A percentile compares a stretch with the other conserved stretches of the same genome.
phyloP scores from a whole-genome alignment of 2,113 vertebrate species.

The Crotalus horridus region DNA sequence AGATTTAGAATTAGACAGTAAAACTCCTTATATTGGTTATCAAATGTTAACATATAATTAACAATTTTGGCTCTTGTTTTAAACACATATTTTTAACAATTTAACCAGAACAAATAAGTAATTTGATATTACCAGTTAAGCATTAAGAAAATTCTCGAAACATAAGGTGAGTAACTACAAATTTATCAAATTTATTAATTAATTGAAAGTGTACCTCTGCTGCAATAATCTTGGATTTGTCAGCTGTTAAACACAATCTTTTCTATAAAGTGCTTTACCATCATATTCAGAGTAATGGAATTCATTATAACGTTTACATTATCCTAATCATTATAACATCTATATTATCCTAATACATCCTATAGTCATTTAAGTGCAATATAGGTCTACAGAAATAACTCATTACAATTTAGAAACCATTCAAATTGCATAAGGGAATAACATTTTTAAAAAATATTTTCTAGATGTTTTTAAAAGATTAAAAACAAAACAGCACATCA shows the following conservation, averaged over 20 bases:
- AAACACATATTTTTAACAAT: constrained; percentile 18
- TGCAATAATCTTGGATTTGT: constrained; percentile 20
- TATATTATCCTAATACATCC: constrained; percentile 14
- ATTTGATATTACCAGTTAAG: not conserved
- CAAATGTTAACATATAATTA: constrained; percentile 1
- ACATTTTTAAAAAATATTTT: not conserved
- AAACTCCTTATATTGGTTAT: not conserved
- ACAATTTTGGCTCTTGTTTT: constrained; percentile 13
- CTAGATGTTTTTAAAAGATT: constrained; percentile 10
- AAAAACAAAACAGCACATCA: constrained; percentile 26
- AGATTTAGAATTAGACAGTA: not conserved
- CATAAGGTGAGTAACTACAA: not conserved
- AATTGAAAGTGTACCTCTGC: not conserved
- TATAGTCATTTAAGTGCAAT: not conserved
- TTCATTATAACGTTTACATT: not conserved
- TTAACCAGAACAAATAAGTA: not conserved
- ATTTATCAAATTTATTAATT: constrained; percentile 1
- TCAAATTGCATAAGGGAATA: not conserved
- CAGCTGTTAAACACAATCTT: not conserved
- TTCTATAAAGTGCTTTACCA: not conserved
- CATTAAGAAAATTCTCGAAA: not conserved
- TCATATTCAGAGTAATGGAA: not conserved
- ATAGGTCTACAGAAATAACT: constrained; percentile 1
- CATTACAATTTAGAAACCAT: not conserved
- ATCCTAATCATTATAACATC: not conserved